phyloP scores from a whole-genome alignment of 1,140 invertebrate genomes.

The Listronotus bonariensis region DNA sequence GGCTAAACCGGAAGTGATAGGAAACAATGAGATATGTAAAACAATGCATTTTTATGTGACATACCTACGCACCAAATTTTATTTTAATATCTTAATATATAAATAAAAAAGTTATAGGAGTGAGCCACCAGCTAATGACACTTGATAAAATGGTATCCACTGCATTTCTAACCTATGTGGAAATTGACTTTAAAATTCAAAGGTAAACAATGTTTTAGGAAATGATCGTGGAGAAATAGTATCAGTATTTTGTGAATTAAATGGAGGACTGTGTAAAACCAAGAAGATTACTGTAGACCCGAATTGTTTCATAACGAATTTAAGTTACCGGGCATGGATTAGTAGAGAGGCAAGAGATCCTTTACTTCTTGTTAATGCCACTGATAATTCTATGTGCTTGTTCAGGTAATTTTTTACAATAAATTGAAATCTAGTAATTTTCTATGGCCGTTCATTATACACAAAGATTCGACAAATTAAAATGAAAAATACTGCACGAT shows the following conservation, averaged over 20 bases:
- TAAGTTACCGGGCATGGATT: slow-evolving; percentile 82
- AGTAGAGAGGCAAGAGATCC: slow-evolving; percentile 77
- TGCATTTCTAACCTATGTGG: too few species aligned
- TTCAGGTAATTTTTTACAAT: slow-evolving; percentile 54
- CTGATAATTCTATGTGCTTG: slow-evolving; percentile 74
- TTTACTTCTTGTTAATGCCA: slow-evolving; percentile 77
- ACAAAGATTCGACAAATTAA: too few species aligned
- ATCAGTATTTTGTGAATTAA: slow-evolving; percentile 73
- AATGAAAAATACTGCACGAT: too few species aligned
- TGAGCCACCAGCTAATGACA: too few species aligned
- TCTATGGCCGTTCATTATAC: not conserved
- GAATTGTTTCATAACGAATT: slow-evolving; percentile 69
- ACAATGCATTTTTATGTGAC: too few species aligned
- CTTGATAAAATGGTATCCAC: too few species aligned
- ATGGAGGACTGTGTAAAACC: slow-evolving; percentile 74
- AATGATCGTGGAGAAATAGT: slow-evolving; percentile 64
- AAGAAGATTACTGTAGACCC: slow-evolving; percentile 67
- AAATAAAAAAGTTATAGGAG: too few species aligned
- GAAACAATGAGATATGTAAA: too few species aligned
- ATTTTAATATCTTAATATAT: too few species aligned
- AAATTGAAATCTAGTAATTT: not conserved
- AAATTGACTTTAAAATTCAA: too few species aligned
- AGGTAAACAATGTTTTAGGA: slow-evolving; percentile 51
- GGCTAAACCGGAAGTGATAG: too few species aligned
- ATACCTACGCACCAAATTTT: too few species aligned